Evolutionary conservation across 2,113 vertebrate genomes (phyloP), one percentile per base, ranked within the genome.

Genomic region (Empidonax traillii): DNA sequence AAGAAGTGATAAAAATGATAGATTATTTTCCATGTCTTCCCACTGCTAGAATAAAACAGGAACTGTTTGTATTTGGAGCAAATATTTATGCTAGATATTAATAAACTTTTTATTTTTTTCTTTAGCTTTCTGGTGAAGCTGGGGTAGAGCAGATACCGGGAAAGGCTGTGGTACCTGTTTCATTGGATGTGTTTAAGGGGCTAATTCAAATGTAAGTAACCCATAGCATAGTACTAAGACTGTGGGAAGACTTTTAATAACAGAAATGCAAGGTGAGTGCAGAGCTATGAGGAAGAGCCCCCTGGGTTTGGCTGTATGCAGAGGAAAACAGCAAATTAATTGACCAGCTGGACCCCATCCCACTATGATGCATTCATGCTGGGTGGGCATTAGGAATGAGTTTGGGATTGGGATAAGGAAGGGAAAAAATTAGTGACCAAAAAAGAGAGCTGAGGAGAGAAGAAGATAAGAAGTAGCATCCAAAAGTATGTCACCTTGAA

Each of bases 301-400:
- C 22, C 35, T 79, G 66, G 19, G 3, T 82, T 65, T 69, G 30
- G 8, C 33, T 13, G 8, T 18, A 24, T 2, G 4, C 10, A 69
- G 31, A 68, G 12, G 31, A 53, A 90, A 90, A 44, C 11, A 49
- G 12, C 11, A 88, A 51, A 43, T 51, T 52, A 56, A 23, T 7
- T 17, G 47, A 33, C 6, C 10, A 35, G 14, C 39, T 35, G 31
- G 11, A 53, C 10, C 5, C 5, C 11, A n/a, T 43, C 53, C 47
- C 37, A 62, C 15, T 0, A 0, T 3, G 17, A 33, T 51, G 14
- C 7, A 8, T 28, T 72, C 1, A 0, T 69, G 43, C 31, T 5
- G 1, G 27, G 12, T 28, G 33, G 12, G 59, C 5, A 4, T 47
- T 17, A 15, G 31, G 20, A 77, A 7, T 30, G 41, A 65, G 12